Conservation (phyloP, 2,888 invertebrate genomes). For the Tenthredo mesomela region DNA sequence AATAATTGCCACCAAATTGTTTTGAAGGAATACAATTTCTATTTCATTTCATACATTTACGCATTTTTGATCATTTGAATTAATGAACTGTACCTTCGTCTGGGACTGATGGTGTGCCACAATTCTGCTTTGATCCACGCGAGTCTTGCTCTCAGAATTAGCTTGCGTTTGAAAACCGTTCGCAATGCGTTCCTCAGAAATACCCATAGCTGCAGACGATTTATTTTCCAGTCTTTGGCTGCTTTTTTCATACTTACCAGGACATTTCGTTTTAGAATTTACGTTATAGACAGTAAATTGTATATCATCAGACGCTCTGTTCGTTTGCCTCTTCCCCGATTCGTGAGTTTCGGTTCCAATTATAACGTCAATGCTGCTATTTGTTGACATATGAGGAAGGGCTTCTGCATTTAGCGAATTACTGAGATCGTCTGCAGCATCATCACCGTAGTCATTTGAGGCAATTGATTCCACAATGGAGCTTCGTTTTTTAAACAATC, state of each 20-base stretch:
- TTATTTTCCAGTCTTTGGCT: neutral
- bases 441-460: neutral
- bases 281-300: constrained; percentile 21
- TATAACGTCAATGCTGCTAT: neutral
- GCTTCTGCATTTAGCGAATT: neutral
- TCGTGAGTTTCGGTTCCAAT: neutral
- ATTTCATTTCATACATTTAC: neutral
- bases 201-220: neutral
- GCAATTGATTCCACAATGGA: neutral
- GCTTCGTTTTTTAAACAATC: constrained; percentile 35
- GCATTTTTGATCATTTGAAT: neutral
- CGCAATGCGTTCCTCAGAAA: neutral
- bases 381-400: neutral
- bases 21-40: neutral
- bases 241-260: neutral
- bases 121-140: neutral
- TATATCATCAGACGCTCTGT: neutral
- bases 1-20: neutral
- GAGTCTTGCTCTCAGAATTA: neutral
- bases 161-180: neutral
- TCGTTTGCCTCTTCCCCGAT: neutral
- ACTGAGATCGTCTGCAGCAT: neutral
- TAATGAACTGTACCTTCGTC: neutral
- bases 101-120: neutral
- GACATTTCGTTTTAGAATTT: neutral